Evolutionary conservation across 2,113 vertebrate genomes (phyloP), one percentile per base, ranked within the genome.

Genomic region (Dryoscopus gambensis): DNA sequence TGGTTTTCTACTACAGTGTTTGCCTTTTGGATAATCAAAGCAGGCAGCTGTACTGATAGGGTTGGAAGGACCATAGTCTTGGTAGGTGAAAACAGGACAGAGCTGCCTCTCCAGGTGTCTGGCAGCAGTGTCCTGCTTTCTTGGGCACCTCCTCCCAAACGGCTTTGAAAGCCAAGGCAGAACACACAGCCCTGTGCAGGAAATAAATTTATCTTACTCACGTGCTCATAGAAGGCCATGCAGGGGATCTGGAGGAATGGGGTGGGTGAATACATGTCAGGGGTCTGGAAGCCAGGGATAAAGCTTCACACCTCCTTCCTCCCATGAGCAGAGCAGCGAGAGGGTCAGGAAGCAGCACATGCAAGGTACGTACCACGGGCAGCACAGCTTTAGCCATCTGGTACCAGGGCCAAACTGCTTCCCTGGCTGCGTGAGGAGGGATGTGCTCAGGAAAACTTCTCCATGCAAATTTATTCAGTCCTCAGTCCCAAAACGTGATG

Each of bases 341-440:
- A 53, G n/a, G 14, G 25, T 73, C 13, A 57, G 46, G 50, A 84
- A 52, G 18, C 1, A 75, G 42, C 40, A 37, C 0, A 24, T 18
- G 24, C 23, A 50, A 65, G 30, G 23, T 39, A 15, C 3, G 0
- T 2, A 53, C n/a, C 64, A 24, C 0, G 0, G 50, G 50, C 30
- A 65, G 37, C 57, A 69, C 0, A 1, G 40, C 16, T 60, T 79
- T 35, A 27, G 21, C 44, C 25, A 19, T 20, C 55, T 70, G 37
- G 13, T 28, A 60, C 15, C 2, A 5, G 19, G 22, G 24, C n/a
- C 37, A 60, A 46, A 56, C 27, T 44, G 31, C 62, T 17, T 46
- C 19, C 76, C 53, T 23, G 30, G 21, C 33, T 84, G 73, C 77
- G 35, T 17, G 44, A 78, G 13, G 31, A 75, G 10, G 13, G 30